Percentiles rank a stretch among this genome's conserved stretches.
These are phyloP conservation scores for Cepaea nemoralis DNA, from an alignment of 1,140 invertebrate genomes.

Conservation along the genomic window DNA sequence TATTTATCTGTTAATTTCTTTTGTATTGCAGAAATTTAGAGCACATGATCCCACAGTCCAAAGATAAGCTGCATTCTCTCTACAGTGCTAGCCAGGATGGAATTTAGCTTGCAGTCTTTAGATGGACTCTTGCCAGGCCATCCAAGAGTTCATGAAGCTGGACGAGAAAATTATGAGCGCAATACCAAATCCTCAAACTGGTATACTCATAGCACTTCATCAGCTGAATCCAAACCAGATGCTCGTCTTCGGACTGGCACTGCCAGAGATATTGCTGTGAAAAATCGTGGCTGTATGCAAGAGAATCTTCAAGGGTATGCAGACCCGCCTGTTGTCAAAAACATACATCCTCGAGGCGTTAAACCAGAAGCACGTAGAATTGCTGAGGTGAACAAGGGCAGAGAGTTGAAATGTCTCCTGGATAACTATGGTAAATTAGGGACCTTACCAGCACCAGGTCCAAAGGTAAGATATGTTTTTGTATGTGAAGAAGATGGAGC, in stretches of 20 bases:
- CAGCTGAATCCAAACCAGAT: constrained; percentile 5
- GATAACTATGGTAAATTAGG: constrained; percentile 63
- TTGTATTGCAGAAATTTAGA: too few species aligned
- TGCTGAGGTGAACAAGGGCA: constrained; percentile 60
- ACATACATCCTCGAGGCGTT: constrained; percentile 20
- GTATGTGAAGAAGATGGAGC: too few species aligned
- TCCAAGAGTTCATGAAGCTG: constrained; percentile 34
- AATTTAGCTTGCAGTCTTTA: constrained; percentile 6
- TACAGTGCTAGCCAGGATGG: too few species aligned
- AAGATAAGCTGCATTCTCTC: too few species aligned
- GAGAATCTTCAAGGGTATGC: constrained; percentile 64
- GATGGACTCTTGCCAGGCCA: constrained; percentile 16
- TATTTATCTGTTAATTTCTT: too few species aligned
- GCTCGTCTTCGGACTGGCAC: constrained; percentile 27
- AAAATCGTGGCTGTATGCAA: constrained; percentile 54
- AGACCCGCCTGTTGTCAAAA: constrained; percentile 49
- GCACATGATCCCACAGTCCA: too few species aligned
- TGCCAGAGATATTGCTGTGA: constrained; percentile 31
- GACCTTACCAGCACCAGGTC: not conserved
- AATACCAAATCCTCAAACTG: constrained; percentile 26
- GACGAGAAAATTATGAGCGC: constrained; percentile 35
- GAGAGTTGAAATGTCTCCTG: constrained; percentile 64
- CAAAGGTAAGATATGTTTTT: constrained; percentile 32
- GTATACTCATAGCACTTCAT: constrained; percentile 13
- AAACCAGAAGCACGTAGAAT: constrained; percentile 41